Conservation (phyloP, 2,113 vertebrate genomes). For the Perca fluviatilis region DNA sequence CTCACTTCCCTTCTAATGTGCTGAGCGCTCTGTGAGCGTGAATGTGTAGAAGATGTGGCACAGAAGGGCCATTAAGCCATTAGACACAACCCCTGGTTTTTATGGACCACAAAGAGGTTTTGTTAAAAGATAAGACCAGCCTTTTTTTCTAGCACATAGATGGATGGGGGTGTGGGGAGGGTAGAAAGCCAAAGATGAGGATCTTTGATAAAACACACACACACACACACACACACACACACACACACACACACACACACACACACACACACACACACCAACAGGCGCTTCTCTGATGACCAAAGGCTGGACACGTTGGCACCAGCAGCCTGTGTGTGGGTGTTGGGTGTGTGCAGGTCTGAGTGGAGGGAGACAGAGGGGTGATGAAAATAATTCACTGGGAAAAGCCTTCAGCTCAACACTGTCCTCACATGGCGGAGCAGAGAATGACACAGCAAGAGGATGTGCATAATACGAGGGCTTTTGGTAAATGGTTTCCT, state of each 20-base stretch:
- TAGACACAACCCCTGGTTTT: slow-evolving; percentile 15
- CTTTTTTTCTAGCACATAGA: slow-evolving; percentile 38
- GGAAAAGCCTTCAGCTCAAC: slow-evolving; percentile 67
- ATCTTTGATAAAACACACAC: slow-evolving; percentile 36
- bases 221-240: neutral
- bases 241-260: too few species aligned
- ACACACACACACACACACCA: neutral
- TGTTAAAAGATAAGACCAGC: slow-evolving; percentile 33
- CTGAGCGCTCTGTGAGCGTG: too few species aligned
- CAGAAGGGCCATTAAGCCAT: slow-evolving; percentile 43
- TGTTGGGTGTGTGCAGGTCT: slow-evolving; percentile 31
- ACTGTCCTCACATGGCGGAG: slow-evolving; percentile 78
- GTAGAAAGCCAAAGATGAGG: slow-evolving; percentile 30
- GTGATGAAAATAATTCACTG: neutral
- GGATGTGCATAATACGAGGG: too few species aligned
- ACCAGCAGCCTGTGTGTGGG: slow-evolving; percentile 46
- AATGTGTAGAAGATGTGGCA: neutral
- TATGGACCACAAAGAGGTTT: slow-evolving; percentile 52
- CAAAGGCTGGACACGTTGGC: slow-evolving; percentile 25
- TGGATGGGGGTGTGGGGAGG: neutral
- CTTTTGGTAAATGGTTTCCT: slow-evolving; percentile 9
- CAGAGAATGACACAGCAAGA: slow-evolving; percentile 10
- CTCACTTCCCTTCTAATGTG: neutral
- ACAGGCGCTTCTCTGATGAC: slow-evolving; percentile 38
- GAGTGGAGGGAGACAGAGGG: slow-evolving; percentile 4